Evolutionary conservation across 2,113 vertebrate genomes (phyloP).

Genomic region (Mastomys natalensis): DNA sequence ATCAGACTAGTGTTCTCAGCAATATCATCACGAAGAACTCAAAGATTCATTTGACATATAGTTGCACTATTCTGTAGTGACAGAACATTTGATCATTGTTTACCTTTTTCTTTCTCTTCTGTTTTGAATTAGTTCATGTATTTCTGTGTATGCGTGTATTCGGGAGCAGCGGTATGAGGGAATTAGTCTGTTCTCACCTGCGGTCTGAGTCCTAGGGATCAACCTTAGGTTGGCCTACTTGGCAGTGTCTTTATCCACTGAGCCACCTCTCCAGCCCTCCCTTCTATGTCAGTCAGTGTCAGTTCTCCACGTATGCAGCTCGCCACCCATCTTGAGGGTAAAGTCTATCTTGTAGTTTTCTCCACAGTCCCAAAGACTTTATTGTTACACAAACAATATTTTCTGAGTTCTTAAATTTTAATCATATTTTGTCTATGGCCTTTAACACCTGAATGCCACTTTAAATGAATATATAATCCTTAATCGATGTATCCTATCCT

Average conservation of each 20-base stretch:
- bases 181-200: not conserved
- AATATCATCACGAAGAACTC: not conserved
- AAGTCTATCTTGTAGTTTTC: not conserved
- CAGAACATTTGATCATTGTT: not conserved
- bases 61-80: not conserved
- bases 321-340: not conserved
- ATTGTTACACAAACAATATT: not conserved
- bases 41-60: not conserved
- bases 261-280: not conserved
- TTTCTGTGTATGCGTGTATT: not conserved
- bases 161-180: not conserved
- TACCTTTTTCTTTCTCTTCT: not conserved
- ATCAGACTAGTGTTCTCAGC: not conserved
- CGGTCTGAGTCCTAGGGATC: not conserved
- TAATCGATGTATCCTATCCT: not conserved
- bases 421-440: not conserved
- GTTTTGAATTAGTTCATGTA: not conserved
- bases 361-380: not conserved
- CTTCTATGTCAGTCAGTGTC: not conserved
- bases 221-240: not conserved
- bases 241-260: not conserved
- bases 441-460: not conserved
- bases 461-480: not conserved
- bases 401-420: constrained; percentile 2
- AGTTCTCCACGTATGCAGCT: not conserved